Evolutionary conservation across 2,888 invertebrate species (phyloP).

Genomic region (Cryptocephalus moraei): DNA sequence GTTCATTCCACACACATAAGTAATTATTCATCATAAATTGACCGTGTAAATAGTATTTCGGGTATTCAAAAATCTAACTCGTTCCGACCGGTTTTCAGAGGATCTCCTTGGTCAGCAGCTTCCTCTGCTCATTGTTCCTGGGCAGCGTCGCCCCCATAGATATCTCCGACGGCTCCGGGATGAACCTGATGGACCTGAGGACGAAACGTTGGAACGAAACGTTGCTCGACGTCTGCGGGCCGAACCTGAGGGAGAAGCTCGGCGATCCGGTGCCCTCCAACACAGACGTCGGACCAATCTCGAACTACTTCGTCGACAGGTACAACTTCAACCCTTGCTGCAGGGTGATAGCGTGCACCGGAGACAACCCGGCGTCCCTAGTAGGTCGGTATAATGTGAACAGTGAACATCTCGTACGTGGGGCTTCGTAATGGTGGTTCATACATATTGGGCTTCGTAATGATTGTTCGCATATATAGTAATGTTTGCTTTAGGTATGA

Average conservation of each 20-base stretch:
- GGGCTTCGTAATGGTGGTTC: no score
- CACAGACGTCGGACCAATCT: conserved; percentile 60
- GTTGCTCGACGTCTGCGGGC: conserved; percentile 69
- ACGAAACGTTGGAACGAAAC: conserved; percentile 64
- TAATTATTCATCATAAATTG: no score
- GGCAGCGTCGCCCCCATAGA: conserved; percentile 88
- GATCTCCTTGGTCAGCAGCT: conserved; percentile 89
- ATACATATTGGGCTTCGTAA: no score
- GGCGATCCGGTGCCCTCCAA: conserved; percentile 64
- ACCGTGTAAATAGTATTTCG: no score
- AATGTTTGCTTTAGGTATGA: conserved; percentile 51
- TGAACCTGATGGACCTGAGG: conserved; percentile 85
- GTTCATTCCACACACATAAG: no score
- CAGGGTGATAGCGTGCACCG: conserved; percentile 80
- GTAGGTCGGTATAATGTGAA: conserved; percentile 43
- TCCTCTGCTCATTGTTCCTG: conserved; percentile 77
- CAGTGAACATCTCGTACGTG: no score
- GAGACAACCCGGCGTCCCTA: conserved; percentile 86
- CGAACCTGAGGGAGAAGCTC: conserved; percentile 61
- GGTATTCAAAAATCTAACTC: no score
- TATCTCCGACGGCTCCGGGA: conserved; percentile 87
- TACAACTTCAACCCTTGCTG: conserved; percentile 78
- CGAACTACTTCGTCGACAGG: conserved; percentile 71
- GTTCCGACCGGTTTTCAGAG: conserved; percentile 54
- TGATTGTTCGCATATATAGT: not conserved